Conservation (phyloP, 1,140 invertebrate species). For the Dendroctonus ponderosae region DNA sequence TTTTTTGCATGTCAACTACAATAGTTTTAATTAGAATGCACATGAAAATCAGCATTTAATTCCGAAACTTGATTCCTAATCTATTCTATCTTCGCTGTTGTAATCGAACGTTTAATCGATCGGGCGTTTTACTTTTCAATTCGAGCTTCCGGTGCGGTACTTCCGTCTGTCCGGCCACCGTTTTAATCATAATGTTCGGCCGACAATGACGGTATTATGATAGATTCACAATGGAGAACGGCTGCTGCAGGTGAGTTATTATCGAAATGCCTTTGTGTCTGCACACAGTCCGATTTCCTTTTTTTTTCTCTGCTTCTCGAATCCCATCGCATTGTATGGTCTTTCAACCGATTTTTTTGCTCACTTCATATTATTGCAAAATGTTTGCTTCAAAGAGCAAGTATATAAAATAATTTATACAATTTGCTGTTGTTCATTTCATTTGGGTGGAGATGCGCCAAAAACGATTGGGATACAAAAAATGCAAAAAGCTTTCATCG, state of each 20-base stretch:
- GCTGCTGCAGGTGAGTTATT: slow-evolving; percentile 13
- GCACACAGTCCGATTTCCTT: slow-evolving; percentile 3
- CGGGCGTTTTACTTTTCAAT: slow-evolving; percentile 3
- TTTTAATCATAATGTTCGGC: slow-evolving; percentile 15
- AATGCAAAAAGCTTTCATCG: no score
- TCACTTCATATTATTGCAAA: not conserved
- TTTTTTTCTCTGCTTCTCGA: not conserved
- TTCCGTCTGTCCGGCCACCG: slow-evolving; percentile 9
- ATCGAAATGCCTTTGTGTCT: slow-evolving; percentile 12
- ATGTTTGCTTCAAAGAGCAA: no score
- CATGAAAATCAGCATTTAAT: no score
- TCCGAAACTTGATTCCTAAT: no score
- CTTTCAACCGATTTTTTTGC: not conserved
- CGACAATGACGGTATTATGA: slow-evolving; percentile 15
- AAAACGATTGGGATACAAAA: no score
- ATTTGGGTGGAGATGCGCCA: no score
- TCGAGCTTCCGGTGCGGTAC: slow-evolving; percentile 2
- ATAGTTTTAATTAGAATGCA: no score
- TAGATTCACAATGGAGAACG: slow-evolving; percentile 9
- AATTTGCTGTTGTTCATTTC: no score
- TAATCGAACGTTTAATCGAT: not conserved
- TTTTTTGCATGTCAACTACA: no score
- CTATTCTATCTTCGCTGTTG: not conserved
- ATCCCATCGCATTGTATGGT: not conserved
- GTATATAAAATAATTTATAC: no score